phyloP scores from a whole-genome alignment of 2,113 vertebrate genomes.

The Paradisaea rubra region DNA sequence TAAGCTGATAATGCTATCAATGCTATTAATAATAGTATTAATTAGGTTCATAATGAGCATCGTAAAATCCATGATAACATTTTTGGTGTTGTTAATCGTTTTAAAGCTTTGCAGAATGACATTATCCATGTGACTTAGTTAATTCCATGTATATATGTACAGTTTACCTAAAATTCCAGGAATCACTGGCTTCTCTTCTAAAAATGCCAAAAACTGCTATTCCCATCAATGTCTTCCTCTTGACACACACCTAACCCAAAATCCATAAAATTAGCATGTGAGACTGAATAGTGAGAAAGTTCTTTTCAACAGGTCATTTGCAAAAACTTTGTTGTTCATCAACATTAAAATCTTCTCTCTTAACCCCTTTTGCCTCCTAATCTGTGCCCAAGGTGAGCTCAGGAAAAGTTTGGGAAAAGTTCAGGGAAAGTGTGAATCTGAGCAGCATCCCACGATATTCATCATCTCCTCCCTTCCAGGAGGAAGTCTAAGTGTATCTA shows the following conservation, averaged over 20 bases:
- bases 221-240: not conserved
- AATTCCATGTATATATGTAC: not conserved
- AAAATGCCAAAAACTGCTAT: not conserved
- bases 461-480: not conserved
- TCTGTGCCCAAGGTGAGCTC: not conserved
- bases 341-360: not conserved
- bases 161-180: not conserved
- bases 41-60: not conserved
- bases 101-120: not conserved
- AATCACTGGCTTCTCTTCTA: not conserved
- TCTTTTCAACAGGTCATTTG: not conserved
- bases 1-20: not conserved
- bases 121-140: not conserved
- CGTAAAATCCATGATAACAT: not conserved
- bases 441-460: not conserved
- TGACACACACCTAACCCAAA: not conserved
- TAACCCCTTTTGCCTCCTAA: not conserved
- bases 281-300: not conserved
- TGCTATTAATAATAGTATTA: not conserved
- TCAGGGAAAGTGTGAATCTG: rapidly evolving
- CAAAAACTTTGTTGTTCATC: not conserved
- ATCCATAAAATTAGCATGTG: not conserved
- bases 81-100: not conserved
- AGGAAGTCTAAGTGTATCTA: not conserved
- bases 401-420: not conserved